A percentile compares a stretch with the other conserved stretches of the same genome.
These are phyloP conservation scores for Pica pica DNA, from an alignment of 2,113 vertebrate genomes.

Conservation along the genomic window DNA sequence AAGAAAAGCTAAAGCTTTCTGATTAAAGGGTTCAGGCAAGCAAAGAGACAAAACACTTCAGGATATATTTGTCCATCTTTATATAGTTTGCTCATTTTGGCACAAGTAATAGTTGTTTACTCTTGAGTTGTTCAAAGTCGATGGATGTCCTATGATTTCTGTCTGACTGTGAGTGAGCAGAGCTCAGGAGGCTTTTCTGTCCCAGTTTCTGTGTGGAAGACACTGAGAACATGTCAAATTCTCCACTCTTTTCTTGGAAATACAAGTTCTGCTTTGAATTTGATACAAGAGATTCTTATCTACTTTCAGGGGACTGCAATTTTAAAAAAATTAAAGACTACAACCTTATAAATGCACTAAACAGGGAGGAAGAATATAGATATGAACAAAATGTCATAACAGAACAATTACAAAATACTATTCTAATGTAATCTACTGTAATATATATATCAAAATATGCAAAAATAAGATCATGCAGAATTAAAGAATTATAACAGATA, in stretches of 20 bases:
- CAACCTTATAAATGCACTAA: neutral
- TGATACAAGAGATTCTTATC: conserved; percentile 36
- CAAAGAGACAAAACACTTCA: neutral
- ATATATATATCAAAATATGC: neutral
- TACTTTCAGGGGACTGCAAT: conserved; percentile 46
- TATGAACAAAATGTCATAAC: neutral
- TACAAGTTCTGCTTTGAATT: conserved; percentile 51
- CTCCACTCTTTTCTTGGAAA: conserved; percentile 44
- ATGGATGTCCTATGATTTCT: conserved; percentile 30
- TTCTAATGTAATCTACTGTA: neutral
- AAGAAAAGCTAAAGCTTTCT: conserved; percentile 14
- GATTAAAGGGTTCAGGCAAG: conserved; percentile 22
- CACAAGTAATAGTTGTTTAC: conserved; percentile 11
- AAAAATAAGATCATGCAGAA: neutral
- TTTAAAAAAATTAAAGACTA: conserved; percentile 40
- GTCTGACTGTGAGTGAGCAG: conserved; percentile 24
- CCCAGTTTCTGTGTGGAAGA: neutral
- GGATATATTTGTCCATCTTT: neutral
- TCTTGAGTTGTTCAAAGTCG: neutral
- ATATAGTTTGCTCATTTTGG: neutral
- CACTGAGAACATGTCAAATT: conserved; percentile 17
- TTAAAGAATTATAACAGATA: neutral
- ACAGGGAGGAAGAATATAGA: neutral
- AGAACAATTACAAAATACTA: neutral
- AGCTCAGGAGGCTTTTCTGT: conserved; percentile 31